Percentiles rank a stretch among this genome's conserved stretches.
Evolutionary conservation across 2,797 vertebrate species (phyloP).

Genomic region (Tauraco hartlaubi): DNA sequence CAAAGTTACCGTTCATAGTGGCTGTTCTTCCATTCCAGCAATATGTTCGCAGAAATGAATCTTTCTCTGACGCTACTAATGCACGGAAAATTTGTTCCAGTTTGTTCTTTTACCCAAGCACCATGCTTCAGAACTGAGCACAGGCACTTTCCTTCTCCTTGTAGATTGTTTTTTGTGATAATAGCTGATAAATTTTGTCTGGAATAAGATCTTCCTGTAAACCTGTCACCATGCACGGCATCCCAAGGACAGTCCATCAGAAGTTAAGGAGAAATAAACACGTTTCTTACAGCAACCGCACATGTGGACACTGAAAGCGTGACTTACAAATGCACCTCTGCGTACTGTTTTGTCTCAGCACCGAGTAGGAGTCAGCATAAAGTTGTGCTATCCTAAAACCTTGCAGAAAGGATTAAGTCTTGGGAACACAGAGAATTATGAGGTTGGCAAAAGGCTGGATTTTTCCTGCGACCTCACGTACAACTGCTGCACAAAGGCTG

Average conservation of each 20-base stretch:
- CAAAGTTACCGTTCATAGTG: not conserved
- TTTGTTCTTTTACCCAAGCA: not conserved
- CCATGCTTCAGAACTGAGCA: not conserved
- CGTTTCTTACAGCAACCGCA: fast-evolving
- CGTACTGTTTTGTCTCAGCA: not conserved
- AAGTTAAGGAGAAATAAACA: not conserved
- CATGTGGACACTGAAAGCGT: not conserved
- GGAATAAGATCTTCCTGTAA: not conserved
- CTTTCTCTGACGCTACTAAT: not conserved
- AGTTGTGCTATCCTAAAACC: not conserved
- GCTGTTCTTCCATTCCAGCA: not conserved
- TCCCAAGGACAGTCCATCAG: not conserved
- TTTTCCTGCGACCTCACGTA: not conserved
- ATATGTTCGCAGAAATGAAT: not conserved
- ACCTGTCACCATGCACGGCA: not conserved
- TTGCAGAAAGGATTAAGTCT: not conserved
- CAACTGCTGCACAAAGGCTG: not conserved
- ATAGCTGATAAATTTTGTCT: not conserved
- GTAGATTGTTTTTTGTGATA: not conserved
- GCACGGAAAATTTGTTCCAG: not conserved
- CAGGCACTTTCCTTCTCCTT: not conserved
- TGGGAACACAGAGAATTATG: not conserved
- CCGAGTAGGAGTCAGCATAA: not conserved
- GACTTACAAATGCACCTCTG: not conserved
- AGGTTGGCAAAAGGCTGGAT: not conserved